Evolutionary conservation across 2,888 invertebrate species (phyloP), one percentile per base, ranked within the genome.

Genomic region (Eustalomyia histrio): DNA sequence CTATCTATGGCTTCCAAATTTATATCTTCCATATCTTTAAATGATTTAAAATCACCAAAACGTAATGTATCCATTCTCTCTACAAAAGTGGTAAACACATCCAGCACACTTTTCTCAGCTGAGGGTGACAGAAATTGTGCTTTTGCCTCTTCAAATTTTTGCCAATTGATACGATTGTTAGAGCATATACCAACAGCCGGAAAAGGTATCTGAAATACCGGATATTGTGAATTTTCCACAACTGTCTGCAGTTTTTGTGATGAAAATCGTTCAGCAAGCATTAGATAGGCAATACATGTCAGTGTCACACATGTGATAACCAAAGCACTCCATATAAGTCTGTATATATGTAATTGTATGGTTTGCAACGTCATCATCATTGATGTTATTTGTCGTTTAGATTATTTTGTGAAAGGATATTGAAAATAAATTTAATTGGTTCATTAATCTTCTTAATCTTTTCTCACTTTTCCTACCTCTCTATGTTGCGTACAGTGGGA

Each of bases 161-260:
- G 80, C 90, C 90, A 90, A 74, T 90, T 88, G 16, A 90, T 82
- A 60, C 90, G 89, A 83, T 89, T 88, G 29, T 86, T 84, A 52
- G 87, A 86, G 71, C 90, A 90, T 53, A 90, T 80, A 2, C 84
- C 89, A 2, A 90, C 86, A 1, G 90, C 89, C 7, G 90, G 90
- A 80, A 89, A 90, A 0, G 84, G 78, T 2, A 90, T 87, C 63
- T 87, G 84, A 67, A 88, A 88, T 0, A 90, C 87, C 0, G 90
- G 89, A 84, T 85, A 89, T 65, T 90, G 89, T 0, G 90, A 87
- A 80, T 89, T 86, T 60, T 90, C 89, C 33, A 90, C 88, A 1
- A 90, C 89, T 0, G 90, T 90, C 47, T 88, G 85, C 12, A 89
- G 68, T n/a, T 87, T 85, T 67, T 87, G 86, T 0, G 85, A 82